A percentile compares a stretch with the other conserved stretches of the same genome.
Evolutionary conservation across 2,797 vertebrate genomes (phyloP).

Genomic region (Galaxias olidus): DNA sequence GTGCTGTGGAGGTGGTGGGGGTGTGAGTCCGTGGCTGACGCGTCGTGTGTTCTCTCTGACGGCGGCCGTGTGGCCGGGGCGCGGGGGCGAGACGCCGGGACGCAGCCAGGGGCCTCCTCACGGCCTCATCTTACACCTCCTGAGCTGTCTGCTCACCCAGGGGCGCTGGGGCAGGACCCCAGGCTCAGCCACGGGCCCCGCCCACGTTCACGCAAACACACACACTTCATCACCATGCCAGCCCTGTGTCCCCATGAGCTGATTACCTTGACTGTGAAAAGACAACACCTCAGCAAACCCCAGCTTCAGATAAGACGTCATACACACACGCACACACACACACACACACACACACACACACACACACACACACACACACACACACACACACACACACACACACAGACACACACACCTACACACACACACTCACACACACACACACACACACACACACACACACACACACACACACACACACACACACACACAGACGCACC

Average conservation of each 20-base stretch:
- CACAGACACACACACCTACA: too few relatives aligned
- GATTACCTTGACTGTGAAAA: conserved; percentile 45
- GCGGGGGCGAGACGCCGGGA: conserved; percentile 52
- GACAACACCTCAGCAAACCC: conserved; percentile 37
- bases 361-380: too few relatives aligned
- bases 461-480: too few relatives aligned
- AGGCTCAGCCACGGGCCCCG: conserved; percentile 66
- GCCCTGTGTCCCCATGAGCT: conserved; percentile 38
- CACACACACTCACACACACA: too few relatives aligned
- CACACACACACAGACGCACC: too few relatives aligned
- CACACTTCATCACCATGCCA: neutral
- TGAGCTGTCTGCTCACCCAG: conserved; percentile 55
- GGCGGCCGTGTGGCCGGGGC: conserved; percentile 46
- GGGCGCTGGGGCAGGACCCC: conserved; percentile 66
- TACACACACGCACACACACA: neutral
- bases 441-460: too few relatives aligned
- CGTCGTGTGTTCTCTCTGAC: conserved; percentile 28
- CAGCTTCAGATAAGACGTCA: neutral
- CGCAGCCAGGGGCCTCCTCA: conserved; percentile 52
- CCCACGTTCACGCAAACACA: conserved; percentile 54
- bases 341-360: too few relatives aligned
- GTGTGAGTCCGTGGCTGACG: conserved; percentile 71
- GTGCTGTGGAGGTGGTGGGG: conserved; percentile 58
- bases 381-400: too few relatives aligned
- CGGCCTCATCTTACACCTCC: conserved; percentile 72